Evolutionary conservation across 2,113 vertebrate species (phyloP).

Genomic region (Bubo blakistoni): DNA sequence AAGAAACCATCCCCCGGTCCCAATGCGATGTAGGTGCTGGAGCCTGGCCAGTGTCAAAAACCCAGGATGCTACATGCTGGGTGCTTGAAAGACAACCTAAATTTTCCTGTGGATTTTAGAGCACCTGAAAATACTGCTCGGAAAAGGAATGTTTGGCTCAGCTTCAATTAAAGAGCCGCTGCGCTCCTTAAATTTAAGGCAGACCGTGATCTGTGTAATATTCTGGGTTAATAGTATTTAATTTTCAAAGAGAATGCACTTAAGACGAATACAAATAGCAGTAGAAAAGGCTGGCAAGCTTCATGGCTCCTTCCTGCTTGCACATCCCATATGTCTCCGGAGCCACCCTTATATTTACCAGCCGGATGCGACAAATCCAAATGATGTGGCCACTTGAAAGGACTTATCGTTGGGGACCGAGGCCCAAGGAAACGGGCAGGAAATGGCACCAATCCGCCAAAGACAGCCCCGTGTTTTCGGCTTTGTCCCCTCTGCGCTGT

Average conservation of each 20-base stretch:
- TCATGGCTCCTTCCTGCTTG: background rate
- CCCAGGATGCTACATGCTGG: background rate
- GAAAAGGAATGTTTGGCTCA: background rate
- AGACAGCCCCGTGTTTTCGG: background rate
- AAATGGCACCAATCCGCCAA: background rate
- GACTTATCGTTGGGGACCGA: background rate
- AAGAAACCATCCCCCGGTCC: background rate
- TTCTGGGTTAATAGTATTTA: background rate
- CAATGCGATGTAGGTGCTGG: accelerated
- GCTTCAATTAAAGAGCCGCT: background rate
- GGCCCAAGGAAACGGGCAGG: background rate
- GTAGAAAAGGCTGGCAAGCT: background rate
- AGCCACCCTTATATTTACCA: background rate
- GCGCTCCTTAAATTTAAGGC: background rate
- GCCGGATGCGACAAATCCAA: background rate
- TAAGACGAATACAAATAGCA: background rate
- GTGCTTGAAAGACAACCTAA: background rate
- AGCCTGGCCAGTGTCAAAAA: background rate
- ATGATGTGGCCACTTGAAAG: background rate
- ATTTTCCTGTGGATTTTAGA: background rate
- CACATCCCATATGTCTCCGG: background rate
- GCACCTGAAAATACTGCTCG: background rate
- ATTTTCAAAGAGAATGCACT: background rate
- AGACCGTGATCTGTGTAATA: background rate
- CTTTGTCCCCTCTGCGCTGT: accelerated